Evolutionary conservation across 2,113 vertebrate genomes (phyloP).

Genomic region (Lepus timidus): DNA sequence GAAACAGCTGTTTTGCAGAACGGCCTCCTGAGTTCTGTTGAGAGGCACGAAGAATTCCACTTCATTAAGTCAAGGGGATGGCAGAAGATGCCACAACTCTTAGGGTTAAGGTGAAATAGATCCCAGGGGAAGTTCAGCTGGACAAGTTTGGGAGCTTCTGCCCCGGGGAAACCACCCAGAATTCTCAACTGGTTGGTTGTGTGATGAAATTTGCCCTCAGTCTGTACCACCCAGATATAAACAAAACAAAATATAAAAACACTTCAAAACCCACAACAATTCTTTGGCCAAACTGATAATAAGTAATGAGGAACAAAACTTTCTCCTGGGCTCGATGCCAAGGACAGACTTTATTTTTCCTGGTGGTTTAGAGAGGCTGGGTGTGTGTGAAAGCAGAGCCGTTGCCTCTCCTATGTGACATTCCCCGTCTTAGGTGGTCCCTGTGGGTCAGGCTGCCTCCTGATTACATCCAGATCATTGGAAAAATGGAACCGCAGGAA

Average conservation of each 20-base stretch:
- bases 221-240: constrained; percentile 42
- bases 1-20: not conserved
- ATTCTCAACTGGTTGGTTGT: constrained; percentile 13
- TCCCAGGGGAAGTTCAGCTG: not conserved
- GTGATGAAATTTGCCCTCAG: constrained; percentile 51
- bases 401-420: not conserved
- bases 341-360: not conserved
- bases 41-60: not conserved
- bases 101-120: not conserved
- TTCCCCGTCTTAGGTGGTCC: not conserved
- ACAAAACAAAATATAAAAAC: constrained; percentile 28
- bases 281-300: constrained; percentile 71
- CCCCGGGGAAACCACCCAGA: constrained; percentile 57
- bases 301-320: constrained; percentile 57
- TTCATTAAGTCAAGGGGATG: not conserved
- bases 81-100: not conserved
- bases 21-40: constrained; percentile 13
- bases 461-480: not conserved
- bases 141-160: not conserved
- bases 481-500: not conserved
- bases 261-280: not conserved
- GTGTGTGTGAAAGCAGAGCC: not conserved
- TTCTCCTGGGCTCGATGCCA: constrained; percentile 60
- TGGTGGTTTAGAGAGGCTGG: not conserved
- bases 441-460: not conserved